Percentiles rank a stretch among this genome's conserved stretches.
These are phyloP conservation scores for Cantharis rufa DNA, from an alignment of 2,888 invertebrate genomes.

Conservation along the genomic window DNA sequence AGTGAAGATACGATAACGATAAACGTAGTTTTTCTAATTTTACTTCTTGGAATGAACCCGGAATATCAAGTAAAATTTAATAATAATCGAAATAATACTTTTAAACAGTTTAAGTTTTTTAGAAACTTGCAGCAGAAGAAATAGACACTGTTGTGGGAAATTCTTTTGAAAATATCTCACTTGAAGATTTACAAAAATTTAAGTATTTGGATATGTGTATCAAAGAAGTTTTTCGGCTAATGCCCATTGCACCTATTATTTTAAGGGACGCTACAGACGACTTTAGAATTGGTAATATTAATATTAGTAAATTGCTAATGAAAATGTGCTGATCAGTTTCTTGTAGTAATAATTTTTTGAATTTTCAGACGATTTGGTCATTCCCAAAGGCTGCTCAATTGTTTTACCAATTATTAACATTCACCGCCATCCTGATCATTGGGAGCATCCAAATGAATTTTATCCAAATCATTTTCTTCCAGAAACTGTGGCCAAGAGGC, in stretches of 20 bases:
- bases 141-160: too few relatives aligned
- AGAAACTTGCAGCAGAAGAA: too few relatives aligned
- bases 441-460: slow-evolving; percentile 47
- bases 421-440: slow-evolving; percentile 40
- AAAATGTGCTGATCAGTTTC: too few relatives aligned
- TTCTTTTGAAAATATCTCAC: slow-evolving; percentile 1
- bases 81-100: too few relatives aligned
- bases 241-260: slow-evolving; percentile 46
- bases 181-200: slow-evolving; percentile 30
- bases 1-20: too few relatives aligned
- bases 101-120: too few relatives aligned
- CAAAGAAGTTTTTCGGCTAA: slow-evolving; percentile 44
- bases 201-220: slow-evolving; percentile 42
- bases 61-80: too few relatives aligned
- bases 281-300: slow-evolving; percentile 40
- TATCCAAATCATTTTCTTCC: slow-evolving; percentile 41
- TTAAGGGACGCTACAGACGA: slow-evolving; percentile 40
- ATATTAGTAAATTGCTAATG: too few relatives aligned
- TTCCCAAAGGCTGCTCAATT: slow-evolving; percentile 19
- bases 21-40: too few relatives aligned
- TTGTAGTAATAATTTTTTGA: neutral
- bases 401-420: slow-evolving; percentile 11
- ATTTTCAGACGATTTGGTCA: slow-evolving; percentile 1
- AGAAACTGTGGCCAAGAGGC: neutral
- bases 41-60: too few relatives aligned